These are phyloP conservation scores for Athalia rosae DNA, from an alignment of 2,888 invertebrate species.

Conservation along the genomic window DNA sequence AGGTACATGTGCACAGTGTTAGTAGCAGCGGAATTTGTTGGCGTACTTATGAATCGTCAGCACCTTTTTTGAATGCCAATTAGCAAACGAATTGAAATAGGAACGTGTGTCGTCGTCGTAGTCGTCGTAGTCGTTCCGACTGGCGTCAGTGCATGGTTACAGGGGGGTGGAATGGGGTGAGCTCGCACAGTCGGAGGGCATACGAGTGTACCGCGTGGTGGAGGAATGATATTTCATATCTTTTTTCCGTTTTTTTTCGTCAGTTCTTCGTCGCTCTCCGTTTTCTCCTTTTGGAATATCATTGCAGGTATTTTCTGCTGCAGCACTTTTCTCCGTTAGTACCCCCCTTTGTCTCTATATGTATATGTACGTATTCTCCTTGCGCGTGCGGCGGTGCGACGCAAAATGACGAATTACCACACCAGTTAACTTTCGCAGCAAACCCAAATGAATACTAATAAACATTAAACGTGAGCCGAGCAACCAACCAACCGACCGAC, in stretches of 20 bases:
- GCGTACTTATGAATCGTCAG: slow-evolving; percentile 64
- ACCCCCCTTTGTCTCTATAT: neutral
- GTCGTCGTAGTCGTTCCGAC: neutral
- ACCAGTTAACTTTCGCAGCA: slow-evolving; percentile 40
- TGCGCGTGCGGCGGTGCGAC: neutral
- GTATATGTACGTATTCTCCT: neutral
- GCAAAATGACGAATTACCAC: slow-evolving; percentile 42
- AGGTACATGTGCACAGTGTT: no score
- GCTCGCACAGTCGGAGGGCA: no score
- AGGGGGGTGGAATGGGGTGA: no score
- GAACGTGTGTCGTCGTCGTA: slow-evolving; percentile 21
- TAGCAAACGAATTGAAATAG: slow-evolving; percentile 53
- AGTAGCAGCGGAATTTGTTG: neutral
- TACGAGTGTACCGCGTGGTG: no score
- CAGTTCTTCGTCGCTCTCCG: neutral
- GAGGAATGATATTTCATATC: no score
- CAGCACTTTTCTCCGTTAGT: neutral
- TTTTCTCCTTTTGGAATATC: slow-evolving; percentile 4
- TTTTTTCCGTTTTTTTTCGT: no score
- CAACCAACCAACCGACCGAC: no score
- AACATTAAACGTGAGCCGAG: slow-evolving; percentile 52
- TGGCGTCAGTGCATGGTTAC: no score
- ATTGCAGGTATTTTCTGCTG: slow-evolving; percentile 23
- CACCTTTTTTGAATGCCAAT: slow-evolving; percentile 71
- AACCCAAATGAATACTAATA: slow-evolving; percentile 55